These are phyloP conservation scores for Rhabditoides inermis DNA, from an alignment of 2,888 invertebrate genomes.

Conservation along the genomic window DNA sequence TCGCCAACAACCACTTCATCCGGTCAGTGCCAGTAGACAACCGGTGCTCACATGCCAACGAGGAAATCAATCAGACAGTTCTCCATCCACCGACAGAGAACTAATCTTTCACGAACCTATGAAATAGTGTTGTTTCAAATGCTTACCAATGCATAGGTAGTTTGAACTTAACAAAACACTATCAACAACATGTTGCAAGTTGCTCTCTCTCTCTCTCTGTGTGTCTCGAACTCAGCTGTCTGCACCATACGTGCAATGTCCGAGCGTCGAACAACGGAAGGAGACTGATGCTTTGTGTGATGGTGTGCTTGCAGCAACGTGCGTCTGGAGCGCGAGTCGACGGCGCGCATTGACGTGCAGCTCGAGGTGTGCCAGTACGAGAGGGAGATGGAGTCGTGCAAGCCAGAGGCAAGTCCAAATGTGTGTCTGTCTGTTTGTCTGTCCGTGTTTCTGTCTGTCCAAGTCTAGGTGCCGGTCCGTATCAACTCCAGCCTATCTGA, in stretches of 20 bases:
- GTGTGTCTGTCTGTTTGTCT: not conserved
- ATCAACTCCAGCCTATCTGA: not conserved
- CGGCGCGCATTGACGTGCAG: slow-evolving; percentile 22
- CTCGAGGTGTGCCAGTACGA: slow-evolving; percentile 37
- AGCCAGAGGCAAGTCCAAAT: slow-evolving; percentile 15
- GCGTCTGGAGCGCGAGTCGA: too few species aligned
- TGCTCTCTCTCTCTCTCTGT: not conserved
- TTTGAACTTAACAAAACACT: not conserved
- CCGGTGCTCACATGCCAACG: too few species aligned
- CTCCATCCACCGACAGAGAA: not conserved
- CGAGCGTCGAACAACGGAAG: too few species aligned
- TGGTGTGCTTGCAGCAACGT: too few species aligned
- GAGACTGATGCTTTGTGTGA: too few species aligned
- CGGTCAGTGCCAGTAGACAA: slow-evolving; percentile 9
- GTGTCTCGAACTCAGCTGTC: not conserved
- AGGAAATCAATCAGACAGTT: too few species aligned
- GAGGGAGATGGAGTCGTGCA: slow-evolving; percentile 29
- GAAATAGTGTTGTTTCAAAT: not conserved
- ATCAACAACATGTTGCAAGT: not conserved
- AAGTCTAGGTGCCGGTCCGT: not conserved
- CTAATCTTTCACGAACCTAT: not conserved
- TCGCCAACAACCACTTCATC: slow-evolving; percentile 37
- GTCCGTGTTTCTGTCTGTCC: not conserved
- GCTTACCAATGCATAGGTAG: not conserved
- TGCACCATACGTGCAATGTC: too few species aligned